Evolutionary conservation across 2,797 vertebrate species (phyloP), one percentile per base, ranked within the genome.

Genomic region (Falco novaeseelandiae): DNA sequence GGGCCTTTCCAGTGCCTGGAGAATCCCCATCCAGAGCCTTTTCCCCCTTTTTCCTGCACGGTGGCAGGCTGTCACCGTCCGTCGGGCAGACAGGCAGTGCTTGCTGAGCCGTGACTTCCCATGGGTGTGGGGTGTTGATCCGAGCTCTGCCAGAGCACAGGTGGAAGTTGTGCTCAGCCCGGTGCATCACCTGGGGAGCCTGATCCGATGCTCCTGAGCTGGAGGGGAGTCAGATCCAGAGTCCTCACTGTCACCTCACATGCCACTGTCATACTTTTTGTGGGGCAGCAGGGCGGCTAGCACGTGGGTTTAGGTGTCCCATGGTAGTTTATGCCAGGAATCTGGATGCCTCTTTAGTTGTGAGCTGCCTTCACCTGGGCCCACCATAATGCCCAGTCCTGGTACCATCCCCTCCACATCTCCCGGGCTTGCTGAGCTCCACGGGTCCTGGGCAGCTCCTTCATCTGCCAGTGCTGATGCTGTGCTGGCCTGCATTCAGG

Each of bases 101-200:
- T 30, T 30, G 79, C 84, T 69, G 87, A 89, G 74, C 87, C 2
- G 36, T 71, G 90, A 19, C 83, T 94, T 63, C 22, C 67, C n/a
- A 1, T 63, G 84, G 91, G 67, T 2, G 34, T 17, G 22, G 71
- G 89, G 8, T 32, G 63, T 91, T 2, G 40, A 63, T 83, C 79
- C 1, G 0, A 3, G 55, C 27, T n/a, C 62, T 8, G 4, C 58
- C 2, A 3, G 77, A 65, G 44, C 57, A 30, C 7, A 1, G 6
- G 21, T 1, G 2, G 48, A 67, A 83, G 83, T 81, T 54, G 36
- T 22, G 71, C 87, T 76, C 62, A 22, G 83, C 38, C 49, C 9
- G 0, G 66, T 3, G 1, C 4, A 9, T 57, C 1, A 0, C 74
- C 46, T 4, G 49, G 36, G 29, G 25, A 84, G 25, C 32, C 40